Conservation (phyloP, 64 coral and sea anemone species). For the Pocillopora damicornis region DNA sequence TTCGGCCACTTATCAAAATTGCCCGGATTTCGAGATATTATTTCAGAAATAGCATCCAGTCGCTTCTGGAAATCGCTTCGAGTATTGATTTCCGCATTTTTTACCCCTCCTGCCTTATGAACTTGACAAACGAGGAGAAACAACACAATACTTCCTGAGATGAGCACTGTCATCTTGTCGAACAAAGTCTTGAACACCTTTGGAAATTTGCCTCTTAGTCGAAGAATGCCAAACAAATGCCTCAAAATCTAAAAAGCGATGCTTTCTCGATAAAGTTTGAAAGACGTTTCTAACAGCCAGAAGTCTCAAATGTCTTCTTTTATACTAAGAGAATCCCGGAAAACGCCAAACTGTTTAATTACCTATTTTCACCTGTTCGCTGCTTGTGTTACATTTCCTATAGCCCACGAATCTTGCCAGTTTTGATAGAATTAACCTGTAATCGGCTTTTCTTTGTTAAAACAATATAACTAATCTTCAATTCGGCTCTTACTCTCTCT, state of each 20-base stretch:
- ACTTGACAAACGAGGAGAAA: slow-evolving; percentile 19
- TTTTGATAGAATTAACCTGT: slow-evolving; percentile 23
- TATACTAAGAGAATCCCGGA: slow-evolving; percentile 35
- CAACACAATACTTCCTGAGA: neutral
- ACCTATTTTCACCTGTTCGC: slow-evolving; percentile 31
- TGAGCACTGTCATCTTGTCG: neutral
- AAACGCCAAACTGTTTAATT: slow-evolving; percentile 41
- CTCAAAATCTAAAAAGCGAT: neutral
- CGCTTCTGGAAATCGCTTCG: slow-evolving; percentile 1
- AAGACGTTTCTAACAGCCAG: neutral
- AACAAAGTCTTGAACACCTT: neutral
- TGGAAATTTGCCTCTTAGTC: neutral
- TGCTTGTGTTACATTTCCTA: slow-evolving; percentile 2
- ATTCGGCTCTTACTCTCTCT: slow-evolving; percentile 10
- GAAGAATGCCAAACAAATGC: neutral
- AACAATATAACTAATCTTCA: slow-evolving; percentile 27
- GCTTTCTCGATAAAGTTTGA: neutral
- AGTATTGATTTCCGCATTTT: neutral
- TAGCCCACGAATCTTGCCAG: slow-evolving; percentile 1
- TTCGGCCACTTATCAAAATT: neutral
- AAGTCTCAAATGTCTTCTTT: slow-evolving; percentile 10
- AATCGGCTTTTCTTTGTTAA: slow-evolving; percentile 10
- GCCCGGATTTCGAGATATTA: neutral
- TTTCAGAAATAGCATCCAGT: neutral
- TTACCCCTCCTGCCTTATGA: neutral